Evolutionary conservation across 1,140 invertebrate genomes (phyloP), one percentile per base, ranked within the genome.

Genomic region (Bombus turneri): DNA sequence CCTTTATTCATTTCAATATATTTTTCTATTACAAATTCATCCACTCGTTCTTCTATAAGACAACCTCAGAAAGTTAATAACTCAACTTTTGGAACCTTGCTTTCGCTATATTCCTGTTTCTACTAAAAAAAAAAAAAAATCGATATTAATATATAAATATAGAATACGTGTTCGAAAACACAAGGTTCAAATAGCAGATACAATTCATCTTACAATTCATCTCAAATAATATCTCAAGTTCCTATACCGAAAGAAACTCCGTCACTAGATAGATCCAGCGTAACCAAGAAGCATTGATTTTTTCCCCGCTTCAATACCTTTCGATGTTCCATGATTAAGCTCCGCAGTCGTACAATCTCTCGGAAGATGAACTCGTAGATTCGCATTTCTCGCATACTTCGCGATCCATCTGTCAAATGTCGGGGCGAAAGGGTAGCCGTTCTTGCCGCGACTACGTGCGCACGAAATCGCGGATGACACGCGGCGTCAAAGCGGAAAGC

Each of bases 401-500:
- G 41, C 64, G 77, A 47, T n/a, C 59, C 64, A 69, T 69, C 57
- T 53, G 64, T 72, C 74, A 71, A 57, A 41, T 28, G 13, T 59
- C 37, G 37, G 75, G 28, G 59, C 37, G 37, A 53, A 39, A 34
- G 9, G 73, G 73, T 74, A 53, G 73, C 72, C 37, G 31, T 22
- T 68, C 66, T 6, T 47, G 31, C 12, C 3, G 9, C 4, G 68
- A 28, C 59, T n/a, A n/a, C 64, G 80, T 68, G 81, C 90, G 87
- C 92, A 88, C 88, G 88, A 91, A 93, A 93, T 93, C 91, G 86
- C 90, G 88, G 91, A 93, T 94, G 92, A 93, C 92, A 93, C 91
- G 92, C 92, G 88, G 85, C 87, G 89, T 92, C 89, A 93, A 92
- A 91, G 87, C 92, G 92, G 87, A 91, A 92, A 92, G 91, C 83